Evolutionary conservation across 1,140 invertebrate species (phyloP).

Genomic region (Dendroctonus valens): DNA sequence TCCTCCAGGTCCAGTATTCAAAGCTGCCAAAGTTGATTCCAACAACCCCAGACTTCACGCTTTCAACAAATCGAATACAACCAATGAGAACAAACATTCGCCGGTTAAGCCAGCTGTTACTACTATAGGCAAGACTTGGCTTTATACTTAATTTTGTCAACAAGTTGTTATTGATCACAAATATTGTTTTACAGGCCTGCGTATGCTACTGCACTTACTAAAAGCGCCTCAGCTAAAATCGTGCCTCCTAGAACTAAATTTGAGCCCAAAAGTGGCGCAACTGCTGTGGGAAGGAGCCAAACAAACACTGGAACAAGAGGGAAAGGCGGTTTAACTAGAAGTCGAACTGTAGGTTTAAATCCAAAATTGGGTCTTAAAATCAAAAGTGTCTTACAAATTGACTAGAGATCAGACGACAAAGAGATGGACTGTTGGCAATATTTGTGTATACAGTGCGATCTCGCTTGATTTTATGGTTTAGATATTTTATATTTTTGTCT

Average conservation of each 20-base stretch:
- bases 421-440: no score
- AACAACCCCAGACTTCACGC: no score
- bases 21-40: no score
- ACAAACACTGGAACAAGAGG: background rate
- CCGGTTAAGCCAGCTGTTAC: background rate
- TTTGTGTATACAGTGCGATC: no score
- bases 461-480: no score
- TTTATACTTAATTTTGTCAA: background rate
- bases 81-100: background rate
- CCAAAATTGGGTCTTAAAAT: no score
- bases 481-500: no score
- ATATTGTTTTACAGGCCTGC: slow-evolving; percentile 43
- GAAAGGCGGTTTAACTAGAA: slow-evolving; percentile 48
- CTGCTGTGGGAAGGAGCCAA: background rate
- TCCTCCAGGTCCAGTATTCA: background rate
- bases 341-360: slow-evolving; percentile 54
- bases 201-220: slow-evolving; percentile 54
- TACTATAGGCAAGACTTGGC: background rate
- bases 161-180: background rate
- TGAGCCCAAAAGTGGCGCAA: slow-evolving; percentile 40
- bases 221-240: slow-evolving; percentile 44
- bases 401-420: no score
- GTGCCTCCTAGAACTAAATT: slow-evolving; percentile 53
- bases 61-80: background rate
- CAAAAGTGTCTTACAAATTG: no score